Base-by-base conservation (phyloP, 2,797 vertebrate genomes). In the Hypotaenidia okinawae region DNA sequence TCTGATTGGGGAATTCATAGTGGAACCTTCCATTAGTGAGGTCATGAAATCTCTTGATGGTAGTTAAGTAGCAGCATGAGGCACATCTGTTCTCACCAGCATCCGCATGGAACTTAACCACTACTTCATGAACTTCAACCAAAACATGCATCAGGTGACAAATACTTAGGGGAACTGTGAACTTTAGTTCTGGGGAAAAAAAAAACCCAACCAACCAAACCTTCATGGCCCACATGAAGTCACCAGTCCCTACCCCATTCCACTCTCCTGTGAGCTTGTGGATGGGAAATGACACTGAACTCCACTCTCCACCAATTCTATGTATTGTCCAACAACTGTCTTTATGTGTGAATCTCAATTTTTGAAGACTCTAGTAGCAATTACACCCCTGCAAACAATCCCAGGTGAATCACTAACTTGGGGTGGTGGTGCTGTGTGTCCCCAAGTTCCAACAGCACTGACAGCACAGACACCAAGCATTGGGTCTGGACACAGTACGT, bases 401-500 rank as follows among this genome's bases (percentile, higher is more conserved):
- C 11, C 24, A 5, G 6, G 14, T 32, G 17, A 79, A 57, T 10
- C 45, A 61, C 1, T 22, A 2, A 24, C 27, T 61, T n/a, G 35
- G 13, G 8, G 37, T 13, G 8, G 16, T 16, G 10, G 27, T 47
- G 27, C 22, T 25, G 4, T 2, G 43, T 45, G 43, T 45, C 43
- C 43, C 43, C 43, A 11, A 57, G 32, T 23, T 55, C 0, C 1
- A 63, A 6, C 21, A 80, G 14, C 4, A 7, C 3, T n/a, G 17
- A 32, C 10, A 3, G 41, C 7, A 4, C 16, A 35, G 2, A 18
- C 3, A 10, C 6, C 0, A 5, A 58, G 6, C 0, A 0, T 19
- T 54, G 6, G 0, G 3, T 28, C 12, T 61, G 16, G 27, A 30
- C 12, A 1, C 3, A 5, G 7, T 5, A 11, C 0, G 0, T 3